Evolutionary conservation across 2,113 vertebrate species (phyloP), one percentile per base, ranked within the genome.

Genomic region (Saguinus imperator): DNA sequence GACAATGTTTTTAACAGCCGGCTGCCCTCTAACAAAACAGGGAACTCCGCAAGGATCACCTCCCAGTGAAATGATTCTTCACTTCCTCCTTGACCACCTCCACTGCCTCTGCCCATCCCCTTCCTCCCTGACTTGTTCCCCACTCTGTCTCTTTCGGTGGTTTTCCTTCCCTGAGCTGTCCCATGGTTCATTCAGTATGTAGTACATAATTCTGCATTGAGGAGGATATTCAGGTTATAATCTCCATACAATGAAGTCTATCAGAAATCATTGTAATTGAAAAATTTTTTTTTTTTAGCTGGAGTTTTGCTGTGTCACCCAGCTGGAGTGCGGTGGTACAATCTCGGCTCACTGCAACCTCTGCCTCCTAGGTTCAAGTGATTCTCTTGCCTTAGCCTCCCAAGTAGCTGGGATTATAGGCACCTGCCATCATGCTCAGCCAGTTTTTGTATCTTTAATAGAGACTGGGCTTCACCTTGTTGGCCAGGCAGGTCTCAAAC

Each of bases 91-190:
- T 12, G 32, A 70, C 81, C 17, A n/a, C n/a, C 5, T 1, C 50
- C 2, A 0, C n/a, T 16, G 52, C 21, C 32, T 6, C 7, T 9
- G 45, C n/a, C 1, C 16, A 35, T 16, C 29, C 20, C 0, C 32
- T 70, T 4, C 37, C 5, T 27, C 11, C 21, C 29, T n/a, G 37
- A 23, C 23, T 75, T 64, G 0, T 45, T 70, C 18, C 11, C 10
- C 5, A 1, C 37, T 82, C 27, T 55, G 13, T 35, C 16, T 64
- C 43, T 48, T 77, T n/a, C 8, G 20, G 2, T 0, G 10, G 16
- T 12, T 20, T 87, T 83, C 48, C 25, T 20, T 87, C 79, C 55
- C 29, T 37, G 68, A 83, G 48, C 6, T 66, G 80, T 20, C 25
- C 32, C 37, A 1, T 3, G 5, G 25, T 66, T 89, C 29, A 29